These are phyloP conservation scores for Chionodraco myersi DNA, from an alignment of 2,113 vertebrate species.

Conservation along the genomic window DNA sequence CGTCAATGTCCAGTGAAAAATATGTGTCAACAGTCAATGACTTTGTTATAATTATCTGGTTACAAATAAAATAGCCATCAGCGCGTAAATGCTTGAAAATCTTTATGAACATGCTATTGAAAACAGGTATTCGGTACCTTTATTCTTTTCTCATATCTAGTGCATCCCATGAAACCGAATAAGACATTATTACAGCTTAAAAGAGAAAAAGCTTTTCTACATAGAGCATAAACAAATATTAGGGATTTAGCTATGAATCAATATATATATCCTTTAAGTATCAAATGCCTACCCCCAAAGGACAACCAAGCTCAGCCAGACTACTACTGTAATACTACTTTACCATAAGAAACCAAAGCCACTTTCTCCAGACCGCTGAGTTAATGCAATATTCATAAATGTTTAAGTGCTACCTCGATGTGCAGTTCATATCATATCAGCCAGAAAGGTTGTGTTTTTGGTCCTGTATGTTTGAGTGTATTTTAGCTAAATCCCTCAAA, in stretches of 20 bases:
- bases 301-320: neutral
- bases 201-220: neutral
- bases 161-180: neutral
- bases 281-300: neutral
- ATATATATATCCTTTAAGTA: neutral
- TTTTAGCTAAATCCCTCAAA: slow-evolving; percentile 1
- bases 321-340: neutral
- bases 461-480: neutral
- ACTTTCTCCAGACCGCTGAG: neutral
- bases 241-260: neutral
- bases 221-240: neutral
- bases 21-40: neutral
- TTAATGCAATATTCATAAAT: neutral
- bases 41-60: neutral
- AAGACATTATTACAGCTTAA: neutral
- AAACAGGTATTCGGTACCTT: neutral
- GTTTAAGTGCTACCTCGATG: neutral
- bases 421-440: neutral
- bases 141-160: neutral
- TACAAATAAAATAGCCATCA: neutral
- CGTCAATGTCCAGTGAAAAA: slow-evolving; percentile 5
- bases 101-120: neutral
- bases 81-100: neutral
- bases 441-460: neutral
- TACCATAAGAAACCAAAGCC: neutral